Base-by-base conservation (phyloP, 2,888 invertebrate species). In the Aphidius colemani region DNA sequence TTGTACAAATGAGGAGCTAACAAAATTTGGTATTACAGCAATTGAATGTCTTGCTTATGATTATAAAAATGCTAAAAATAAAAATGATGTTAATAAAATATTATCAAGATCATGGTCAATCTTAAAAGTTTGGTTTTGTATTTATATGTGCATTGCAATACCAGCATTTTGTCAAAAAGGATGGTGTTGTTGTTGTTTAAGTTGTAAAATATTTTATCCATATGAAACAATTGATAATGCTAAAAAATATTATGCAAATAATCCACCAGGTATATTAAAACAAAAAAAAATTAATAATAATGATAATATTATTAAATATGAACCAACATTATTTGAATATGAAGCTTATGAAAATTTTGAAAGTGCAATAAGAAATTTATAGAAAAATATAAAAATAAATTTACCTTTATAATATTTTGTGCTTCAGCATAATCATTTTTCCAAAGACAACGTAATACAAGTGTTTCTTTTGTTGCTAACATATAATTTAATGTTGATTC, bases 381-480 rank as follows among this genome's bases (percentile, higher is more conserved):
- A 64, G 80, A 64, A 30, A 30, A 43, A 49, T 64, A 13, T 57
- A 58, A 50, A 67, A 41, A 57, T 48, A 61, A 65, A 60, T 63
- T 18, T 84, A 94, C 94, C 89, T 92, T 88, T 71, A 93, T 88
- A 66, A 94, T 92, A 83, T 92, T 88, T 73, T 89, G 88, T 0
- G 92, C 93, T 82, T 90, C 90, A 7, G 86, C 85, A 70, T 90
- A 89, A 77, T 93, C 89, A 64, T 88, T 88, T 66, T 88, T 87
- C 73, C 90, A 89, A 50, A 95, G 84, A 51, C 93, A 93, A 77
- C 91, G 85, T 48, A 90, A 87, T n/a, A 93, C 88, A 53, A 94
- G 83, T 69, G 90, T 89, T 69, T 89, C 89, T 0, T 91, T 90
- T 43, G 91, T 87, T 7, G 92, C 88, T 60, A 94, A 78, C 92